Evolutionary conservation across 2,797 vertebrate genomes (phyloP), one percentile per base, ranked within the genome.

Genomic region (Phaenicophaeus curvirostris): DNA sequence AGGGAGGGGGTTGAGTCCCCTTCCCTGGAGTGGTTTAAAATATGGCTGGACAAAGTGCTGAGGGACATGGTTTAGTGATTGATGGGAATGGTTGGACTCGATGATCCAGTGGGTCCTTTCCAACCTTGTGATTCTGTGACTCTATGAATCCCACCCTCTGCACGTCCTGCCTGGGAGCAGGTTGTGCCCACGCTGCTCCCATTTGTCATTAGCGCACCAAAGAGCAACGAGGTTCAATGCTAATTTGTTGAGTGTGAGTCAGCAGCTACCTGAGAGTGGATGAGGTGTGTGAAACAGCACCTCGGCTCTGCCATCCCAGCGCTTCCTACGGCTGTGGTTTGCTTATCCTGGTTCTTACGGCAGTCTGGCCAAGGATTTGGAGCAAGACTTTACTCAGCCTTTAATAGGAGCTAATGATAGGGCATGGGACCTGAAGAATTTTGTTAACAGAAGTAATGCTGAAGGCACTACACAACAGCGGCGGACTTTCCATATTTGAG

Each of bases 351-450:
- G n/a, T 65, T 69, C 76, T 69, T 35, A 7, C 0, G 5, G 79
- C 31, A 75, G 75, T 20, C 87, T 84, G 76, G 46, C 66, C 66
- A 42, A 66, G 88, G 85, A 37, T 78, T 48, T 76, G 88, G 51
- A 73, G 55, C 30, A 21, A 81, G 66, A 5, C 83, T 86, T 82
- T 66, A 20, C 73, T 89, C 41, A 74, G 58, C 54, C 85, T 94
- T 85, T 93, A 94, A 86, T 67, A 57, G 77, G 11, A 78, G 69
- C 59, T 96, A 94, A 96, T 96, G 91, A 91, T 16, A 90, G 93
- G 63, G 48, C 76, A 69, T 30, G 46, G 39, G 71, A 30, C 77
- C 86, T 78, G 5, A 2, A 82, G 53, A 73, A 57, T 61, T 67
- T 75, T 62, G 73, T 86, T 87, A 91, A 87, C 89, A 77, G 85